Evolutionary conservation across 2,888 invertebrate genomes (phyloP), one percentile per base, ranked within the genome.

Genomic region (Xestia rhomboidea): DNA sequence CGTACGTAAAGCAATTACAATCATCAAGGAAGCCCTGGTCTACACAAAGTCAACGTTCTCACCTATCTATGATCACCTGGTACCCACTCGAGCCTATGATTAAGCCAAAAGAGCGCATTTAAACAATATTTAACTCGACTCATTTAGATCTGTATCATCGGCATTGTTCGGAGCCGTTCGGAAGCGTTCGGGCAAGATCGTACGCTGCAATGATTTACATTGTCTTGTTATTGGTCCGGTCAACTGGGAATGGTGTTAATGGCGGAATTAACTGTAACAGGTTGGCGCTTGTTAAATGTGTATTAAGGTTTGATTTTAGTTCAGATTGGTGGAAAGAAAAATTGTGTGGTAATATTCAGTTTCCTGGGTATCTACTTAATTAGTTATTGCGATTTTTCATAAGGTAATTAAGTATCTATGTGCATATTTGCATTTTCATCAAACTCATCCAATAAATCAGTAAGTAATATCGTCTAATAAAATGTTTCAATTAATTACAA

Each of bases 401-500:
- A 11, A 44, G n/a, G 21, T 8, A 38, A 64, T 34, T 6, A n/a
- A 18, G 18, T 49, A n/a, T 24, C 0, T 18, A 1, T 38, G 15
- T 62, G 62, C 63, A 30, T 15, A 63, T 76, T 69, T 64, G 27
- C 64, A 46, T 21, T 3, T 68, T 63, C 69, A 75, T 73, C 67
- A 68, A 27, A 69, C 41, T 41, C 73, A 74, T 71, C 57, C 77
- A 86, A 88, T 86, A 88, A 87, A 88, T 87, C 84, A 84, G 76
- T 84, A 74, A 74, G 77, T 81, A 85, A 83, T 86, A 78, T 77
- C 66, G 71, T 81, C 76, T 88, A 88, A 88, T 91, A 88, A 88
- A 85, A 90, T 86, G 82, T 85, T 88, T 82, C 84, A 84, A 90
- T 90, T 90, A 91, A 91, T 91, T 91, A 89, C 89, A 80, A 84